Evolutionary conservation across 2,113 vertebrate species (phyloP).

Genomic region (Peromyscus polionotus): DNA sequence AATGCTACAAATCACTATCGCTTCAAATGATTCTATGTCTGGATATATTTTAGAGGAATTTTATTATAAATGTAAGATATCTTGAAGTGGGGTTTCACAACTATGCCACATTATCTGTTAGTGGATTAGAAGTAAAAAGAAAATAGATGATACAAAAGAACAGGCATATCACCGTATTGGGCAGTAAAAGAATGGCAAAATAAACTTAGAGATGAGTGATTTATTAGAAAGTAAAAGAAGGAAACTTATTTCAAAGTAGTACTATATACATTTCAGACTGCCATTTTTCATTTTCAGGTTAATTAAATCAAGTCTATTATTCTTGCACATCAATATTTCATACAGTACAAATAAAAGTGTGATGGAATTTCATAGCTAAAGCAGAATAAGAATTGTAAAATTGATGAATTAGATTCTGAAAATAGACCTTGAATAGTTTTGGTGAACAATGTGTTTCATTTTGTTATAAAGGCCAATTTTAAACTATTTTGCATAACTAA

Average conservation of each 20-base stretch:
- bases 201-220: neutral
- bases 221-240: neutral
- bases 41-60: neutral
- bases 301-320: conserved; percentile 39
- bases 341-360: neutral
- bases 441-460: conserved; percentile 19
- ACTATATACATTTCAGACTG: neutral
- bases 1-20: neutral
- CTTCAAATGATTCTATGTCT: neutral
- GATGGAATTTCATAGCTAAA: conserved; percentile 3
- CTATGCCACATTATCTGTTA: neutral
- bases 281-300: neutral
- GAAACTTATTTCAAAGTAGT: neutral
- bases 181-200: neutral
- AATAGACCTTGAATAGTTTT: conserved; percentile 28
- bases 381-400: conserved; percentile 25
- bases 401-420: conserved; percentile 40
- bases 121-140: neutral
- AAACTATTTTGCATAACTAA: conserved; percentile 19
- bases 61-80: neutral
- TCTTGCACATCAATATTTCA: conserved; percentile 26
- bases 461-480: conserved; percentile 37
- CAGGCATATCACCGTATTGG: neutral
- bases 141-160: neutral
- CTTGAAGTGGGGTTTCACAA: neutral